Base-by-base conservation (phyloP, 2,113 vertebrate species). In the Colinus virginianus region DNA sequence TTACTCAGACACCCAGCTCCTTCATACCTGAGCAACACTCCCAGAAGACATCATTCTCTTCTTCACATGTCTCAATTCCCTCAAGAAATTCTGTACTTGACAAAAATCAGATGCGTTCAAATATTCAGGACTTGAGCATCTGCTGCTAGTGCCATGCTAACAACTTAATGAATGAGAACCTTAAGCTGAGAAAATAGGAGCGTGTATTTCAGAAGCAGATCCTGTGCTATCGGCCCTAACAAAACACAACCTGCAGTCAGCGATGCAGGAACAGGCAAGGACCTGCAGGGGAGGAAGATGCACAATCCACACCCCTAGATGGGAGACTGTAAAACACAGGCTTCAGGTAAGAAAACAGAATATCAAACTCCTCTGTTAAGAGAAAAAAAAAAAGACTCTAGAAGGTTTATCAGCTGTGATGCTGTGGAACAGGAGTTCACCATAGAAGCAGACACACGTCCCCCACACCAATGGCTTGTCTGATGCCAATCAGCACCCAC, bases 161-260 rank as follows among this genome's bases (percentile, higher is more conserved):
- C 30, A 76, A 16, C 25, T 17, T 81, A 8, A 68, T 61, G 63
- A 51, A 42, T n/a, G 30, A n/a, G 34, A 6, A 59, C 25, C 19
- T 56, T 38, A 2, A 6, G 21, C 28, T 63, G 32, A 48, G 55
- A 77, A n/a, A 89, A 15, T 7, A 78, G 46, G 55, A 71, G 4
- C 13, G 13, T 3, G 9, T 12, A 15, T 17, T 55, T 55, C 53
- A 30, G 20, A 30, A 82, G 32, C 6, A 6, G 3, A 74, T 51
- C 25, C 34, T 3, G 0, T 4, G 4, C 6, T 53, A 7, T 6
- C 55, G 6, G 9, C 28, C 14, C 22, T 34, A 5, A 7, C 17
- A 62, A 49, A 66, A 87, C 40, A 26, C 23, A 38, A 9, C 17
- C 34, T 49, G 75, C 7, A 77, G 45, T 12, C 48, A 76, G 30